A percentile compares a stretch with the other conserved stretches of the same genome.
phyloP scores from a whole-genome alignment of 2,797 vertebrate genomes.

The Alectoris magna region DNA sequence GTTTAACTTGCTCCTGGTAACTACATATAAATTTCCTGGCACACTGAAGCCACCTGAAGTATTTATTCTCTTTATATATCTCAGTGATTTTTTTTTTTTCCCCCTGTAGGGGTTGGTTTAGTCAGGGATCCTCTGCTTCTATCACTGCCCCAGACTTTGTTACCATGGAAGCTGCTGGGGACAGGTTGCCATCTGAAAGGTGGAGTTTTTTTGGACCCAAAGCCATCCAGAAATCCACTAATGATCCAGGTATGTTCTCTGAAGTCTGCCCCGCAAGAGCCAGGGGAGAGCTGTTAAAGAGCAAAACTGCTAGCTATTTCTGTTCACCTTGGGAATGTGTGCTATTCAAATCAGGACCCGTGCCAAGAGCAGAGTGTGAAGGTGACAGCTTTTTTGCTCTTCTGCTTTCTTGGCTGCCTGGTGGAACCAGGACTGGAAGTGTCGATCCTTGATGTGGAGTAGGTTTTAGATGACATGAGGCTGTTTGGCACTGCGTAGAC shows the following conservation, averaged over 20 bases:
- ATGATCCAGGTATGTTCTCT: constrained; percentile 72
- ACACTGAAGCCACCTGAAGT: background rate
- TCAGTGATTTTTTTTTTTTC: background rate
- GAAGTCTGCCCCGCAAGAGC: background rate
- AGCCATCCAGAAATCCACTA: constrained; percentile 77
- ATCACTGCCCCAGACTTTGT: constrained; percentile 66
- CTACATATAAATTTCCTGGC: background rate
- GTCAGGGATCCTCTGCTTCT: constrained; percentile 75
- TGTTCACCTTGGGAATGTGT: background rate
- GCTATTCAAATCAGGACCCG: background rate
- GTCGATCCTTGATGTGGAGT: background rate
- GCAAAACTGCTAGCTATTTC: background rate
- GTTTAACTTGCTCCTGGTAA: background rate
- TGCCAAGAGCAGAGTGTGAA: background rate
- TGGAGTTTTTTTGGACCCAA: constrained; percentile 82
- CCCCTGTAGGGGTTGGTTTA: constrained; percentile 78
- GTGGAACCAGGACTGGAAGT: background rate
- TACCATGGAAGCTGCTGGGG: constrained; percentile 66
- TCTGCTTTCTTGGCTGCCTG: background rate
- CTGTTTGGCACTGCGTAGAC: background rate
- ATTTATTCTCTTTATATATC: background rate
- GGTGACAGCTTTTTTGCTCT: background rate
- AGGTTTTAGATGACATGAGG: background rate
- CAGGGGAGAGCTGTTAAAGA: background rate
- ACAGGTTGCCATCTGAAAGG: constrained; percentile 75